Evolutionary conservation across 2,113 vertebrate species (phyloP), one percentile per base, ranked within the genome.

Genomic region (Toxotes chatareus): DNA sequence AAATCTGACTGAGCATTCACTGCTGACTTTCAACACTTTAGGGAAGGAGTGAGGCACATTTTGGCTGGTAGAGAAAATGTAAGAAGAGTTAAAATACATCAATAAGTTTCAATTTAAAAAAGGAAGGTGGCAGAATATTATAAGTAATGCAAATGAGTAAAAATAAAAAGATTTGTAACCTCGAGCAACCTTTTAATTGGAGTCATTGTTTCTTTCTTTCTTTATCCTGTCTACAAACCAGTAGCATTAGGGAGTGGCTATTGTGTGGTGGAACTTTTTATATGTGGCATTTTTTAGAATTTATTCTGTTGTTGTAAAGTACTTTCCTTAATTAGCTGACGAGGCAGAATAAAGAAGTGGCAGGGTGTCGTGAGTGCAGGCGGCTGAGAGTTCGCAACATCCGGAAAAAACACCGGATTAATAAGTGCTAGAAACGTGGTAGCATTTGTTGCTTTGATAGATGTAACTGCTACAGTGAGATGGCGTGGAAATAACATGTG

Each of bases 251-350:
- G 57, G 32, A 73, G 23, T 11, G 13, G 8, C 60, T 71, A 59
- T 8, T 42, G 55, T 57, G 49, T 63, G 11, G 51, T 7, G 34
- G 4, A 9, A 17, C 4, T 66, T 67, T 40, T 67, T 38, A 14
- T 38, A 14, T 21, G 49, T 60, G 66, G 14, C 67, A 63, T 46
- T 47, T 62, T 32, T 62, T 21, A 16, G 12, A 67, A 81, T 55
- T 17, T 10, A 65, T 38, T 77, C 62, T 49, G 60, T 32, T 40
- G 67, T 71, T 49, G 65, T 60, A 23, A 21, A 71, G 53, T 61
- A 16, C 55, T 82, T 69, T 63, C 64, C 75, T 66, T 67, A 84
- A 85, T 82, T 67, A 85, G 74, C 73, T 76, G 59, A 82, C 40
- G 1, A 46, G 51, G 67, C 46, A 55, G 7, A 55, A 36, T 56